phyloP scores from a whole-genome alignment of 92 coral and sea anemone species.

The Siderastrea siderea region DNA sequence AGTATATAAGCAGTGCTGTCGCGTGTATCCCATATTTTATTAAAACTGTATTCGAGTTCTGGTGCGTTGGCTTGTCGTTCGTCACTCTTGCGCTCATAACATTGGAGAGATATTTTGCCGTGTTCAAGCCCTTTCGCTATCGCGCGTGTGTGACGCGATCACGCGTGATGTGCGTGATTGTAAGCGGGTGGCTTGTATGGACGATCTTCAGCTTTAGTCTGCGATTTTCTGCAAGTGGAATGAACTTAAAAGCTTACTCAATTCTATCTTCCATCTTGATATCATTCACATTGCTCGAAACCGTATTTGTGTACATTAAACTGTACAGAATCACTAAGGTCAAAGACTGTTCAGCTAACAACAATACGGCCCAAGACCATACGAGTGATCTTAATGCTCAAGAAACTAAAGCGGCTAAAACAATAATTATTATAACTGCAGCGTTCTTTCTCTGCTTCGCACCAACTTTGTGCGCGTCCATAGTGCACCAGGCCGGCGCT shows the following conservation, averaged over 20 bases:
- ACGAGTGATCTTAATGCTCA: not conserved
- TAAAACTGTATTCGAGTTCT: slow-evolving; percentile 38
- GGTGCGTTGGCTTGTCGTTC: slow-evolving; percentile 40
- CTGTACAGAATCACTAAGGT: slow-evolving; percentile 6
- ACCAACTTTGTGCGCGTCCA: slow-evolving; percentile 17
- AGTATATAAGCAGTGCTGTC: slow-evolving; percentile 14
- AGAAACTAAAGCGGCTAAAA: slow-evolving; percentile 10
- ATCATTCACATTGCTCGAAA: slow-evolving; percentile 18
- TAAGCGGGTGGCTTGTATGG: slow-evolving; percentile 25
- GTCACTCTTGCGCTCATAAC: slow-evolving; percentile 32
- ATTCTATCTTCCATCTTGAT: slow-evolving; percentile 17
- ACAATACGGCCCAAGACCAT: not conserved
- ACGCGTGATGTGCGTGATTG: slow-evolving; percentile 9
- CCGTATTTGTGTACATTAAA: slow-evolving; percentile 16
- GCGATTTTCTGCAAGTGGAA: slow-evolving; percentile 20
- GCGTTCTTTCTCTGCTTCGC: slow-evolving; percentile 26
- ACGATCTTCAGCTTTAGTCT: slow-evolving; percentile 22
- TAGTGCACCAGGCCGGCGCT: slow-evolving; percentile 15
- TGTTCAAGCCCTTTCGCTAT: slow-evolving; percentile 42
- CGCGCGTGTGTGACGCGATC: slow-evolving; percentile 26
- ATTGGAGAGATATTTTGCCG: slow-evolving; percentile 42
- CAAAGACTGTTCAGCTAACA: not conserved
- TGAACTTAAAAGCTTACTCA: slow-evolving; percentile 24
- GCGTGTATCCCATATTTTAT: slow-evolving; percentile 34
- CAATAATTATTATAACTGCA: slow-evolving; percentile 20